Percentiles rank a stretch among this genome's conserved stretches.
These are phyloP conservation scores for Saccopteryx bilineata DNA, from an alignment of 2,113 vertebrate species.

Conservation along the genomic window DNA sequence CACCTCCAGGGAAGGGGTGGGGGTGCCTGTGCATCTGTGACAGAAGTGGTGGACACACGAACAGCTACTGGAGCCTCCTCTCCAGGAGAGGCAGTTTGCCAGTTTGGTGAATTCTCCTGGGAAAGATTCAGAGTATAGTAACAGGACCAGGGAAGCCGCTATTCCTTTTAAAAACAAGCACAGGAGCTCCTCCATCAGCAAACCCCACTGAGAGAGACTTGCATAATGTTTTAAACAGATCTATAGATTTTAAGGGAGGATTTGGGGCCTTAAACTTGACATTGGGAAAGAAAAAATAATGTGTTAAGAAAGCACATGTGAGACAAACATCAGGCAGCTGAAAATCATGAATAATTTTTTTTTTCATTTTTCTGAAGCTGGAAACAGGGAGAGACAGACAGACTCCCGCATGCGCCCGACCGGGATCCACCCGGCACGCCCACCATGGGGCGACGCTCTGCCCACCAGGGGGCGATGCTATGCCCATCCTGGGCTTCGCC, in stretches of 20 bases:
- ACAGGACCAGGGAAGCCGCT: neutral
- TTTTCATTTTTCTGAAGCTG: too few relatives aligned
- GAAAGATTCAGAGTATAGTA: conserved; percentile 38
- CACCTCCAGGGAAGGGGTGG: neutral
- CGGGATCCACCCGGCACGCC: too few relatives aligned
- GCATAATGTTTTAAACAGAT: conserved; percentile 56
- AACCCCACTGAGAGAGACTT: neutral
- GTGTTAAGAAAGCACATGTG: conserved; percentile 56
- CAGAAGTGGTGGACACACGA: neutral
- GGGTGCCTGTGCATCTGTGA: neutral
- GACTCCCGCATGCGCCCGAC: too few relatives aligned
- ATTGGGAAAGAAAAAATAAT: neutral
- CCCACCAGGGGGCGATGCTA: too few relatives aligned
- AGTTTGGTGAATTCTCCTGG: conserved; percentile 43
- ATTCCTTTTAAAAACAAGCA: conserved; percentile 66
- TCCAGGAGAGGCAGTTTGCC: neutral
- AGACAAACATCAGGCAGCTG: neutral
- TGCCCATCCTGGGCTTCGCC: too few relatives aligned
- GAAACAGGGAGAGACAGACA: too few relatives aligned
- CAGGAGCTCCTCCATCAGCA: conserved; percentile 14
- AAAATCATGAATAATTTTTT: conserved; percentile 24
- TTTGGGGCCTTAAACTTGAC: conserved; percentile 66
- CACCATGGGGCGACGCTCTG: too few relatives aligned
- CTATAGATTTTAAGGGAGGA: conserved; percentile 31
- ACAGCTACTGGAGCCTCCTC: neutral